phyloP scores from a whole-genome alignment of 1,140 invertebrate genomes.

The Yoshiicerus persimilis region DNA sequence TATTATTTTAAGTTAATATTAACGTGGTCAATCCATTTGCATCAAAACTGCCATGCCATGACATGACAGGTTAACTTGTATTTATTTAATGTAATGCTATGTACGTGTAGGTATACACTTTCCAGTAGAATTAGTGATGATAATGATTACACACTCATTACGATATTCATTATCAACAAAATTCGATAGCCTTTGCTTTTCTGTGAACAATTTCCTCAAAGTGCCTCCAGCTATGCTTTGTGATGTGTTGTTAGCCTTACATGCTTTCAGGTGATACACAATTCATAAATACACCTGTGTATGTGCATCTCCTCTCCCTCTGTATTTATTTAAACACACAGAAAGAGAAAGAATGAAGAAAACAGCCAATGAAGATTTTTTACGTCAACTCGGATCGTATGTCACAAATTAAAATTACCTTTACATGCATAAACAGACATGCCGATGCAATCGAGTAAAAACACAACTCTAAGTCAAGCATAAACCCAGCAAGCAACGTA shows the following conservation, averaged over 20 bases:
- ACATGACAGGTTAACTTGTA: background rate
- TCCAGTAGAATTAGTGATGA: background rate
- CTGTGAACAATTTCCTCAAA: background rate
- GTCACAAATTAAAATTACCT: background rate
- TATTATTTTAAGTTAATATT: background rate
- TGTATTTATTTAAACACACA: background rate
- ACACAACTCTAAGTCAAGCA: too few species aligned
- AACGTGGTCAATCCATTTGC: background rate
- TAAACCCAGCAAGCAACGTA: too few species aligned
- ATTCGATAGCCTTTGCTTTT: background rate
- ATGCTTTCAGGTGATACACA: background rate
- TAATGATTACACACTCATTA: slow-evolving; percentile 10
- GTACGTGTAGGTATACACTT: background rate
- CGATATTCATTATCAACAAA: background rate
- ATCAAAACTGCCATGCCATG: background rate
- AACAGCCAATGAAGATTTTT: background rate
- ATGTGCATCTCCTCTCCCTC: background rate
- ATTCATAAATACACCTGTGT: background rate
- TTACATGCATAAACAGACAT: background rate
- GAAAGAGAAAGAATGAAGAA: background rate
- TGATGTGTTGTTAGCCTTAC: background rate
- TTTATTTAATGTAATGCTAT: background rate
- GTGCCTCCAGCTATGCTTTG: background rate
- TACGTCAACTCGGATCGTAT: background rate
- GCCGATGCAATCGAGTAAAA: background rate